These are phyloP conservation scores for Hippoglossus hippoglossus DNA, from an alignment of 2,797 vertebrate genomes.

Conservation along the genomic window DNA sequence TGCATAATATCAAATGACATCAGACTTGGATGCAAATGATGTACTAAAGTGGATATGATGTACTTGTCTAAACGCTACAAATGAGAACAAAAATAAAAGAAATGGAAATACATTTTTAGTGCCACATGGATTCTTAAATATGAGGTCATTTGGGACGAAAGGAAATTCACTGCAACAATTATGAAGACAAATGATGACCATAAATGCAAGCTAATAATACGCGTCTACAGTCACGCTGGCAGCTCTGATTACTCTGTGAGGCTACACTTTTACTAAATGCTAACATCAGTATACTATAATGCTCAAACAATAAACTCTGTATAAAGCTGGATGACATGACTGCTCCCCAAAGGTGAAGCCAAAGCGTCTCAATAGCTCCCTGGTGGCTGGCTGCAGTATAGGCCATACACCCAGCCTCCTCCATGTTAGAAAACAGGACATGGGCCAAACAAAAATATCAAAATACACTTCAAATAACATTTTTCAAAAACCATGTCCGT, in stretches of 20 bases:
- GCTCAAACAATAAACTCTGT: not conserved
- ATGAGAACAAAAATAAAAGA: conserved; percentile 20
- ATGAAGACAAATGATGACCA: not conserved
- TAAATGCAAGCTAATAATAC: not conserved
- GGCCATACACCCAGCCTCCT: no score
- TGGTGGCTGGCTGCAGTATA: no score
- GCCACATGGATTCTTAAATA: not conserved
- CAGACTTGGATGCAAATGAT: not conserved
- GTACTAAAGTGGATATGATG: conserved; percentile 11
- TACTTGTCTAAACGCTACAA: conserved; percentile 17
- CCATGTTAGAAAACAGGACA: no score
- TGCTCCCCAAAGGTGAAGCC: no score
- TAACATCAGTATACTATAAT: not conserved
- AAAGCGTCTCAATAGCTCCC: no score
- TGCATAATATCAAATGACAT: conserved; percentile 12
- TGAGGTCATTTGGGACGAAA: not conserved
- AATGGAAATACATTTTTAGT: not conserved
- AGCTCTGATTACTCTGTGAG: not conserved
- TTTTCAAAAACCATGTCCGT: no score
- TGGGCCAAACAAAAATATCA: no score
- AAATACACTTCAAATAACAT: no score
- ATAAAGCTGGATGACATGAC: no score
- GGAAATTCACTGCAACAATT: not conserved
- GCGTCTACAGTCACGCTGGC: not conserved
- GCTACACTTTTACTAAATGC: not conserved